phyloP scores from a whole-genome alignment of 2,888 invertebrate species.

The Euzetes globulus region DNA sequence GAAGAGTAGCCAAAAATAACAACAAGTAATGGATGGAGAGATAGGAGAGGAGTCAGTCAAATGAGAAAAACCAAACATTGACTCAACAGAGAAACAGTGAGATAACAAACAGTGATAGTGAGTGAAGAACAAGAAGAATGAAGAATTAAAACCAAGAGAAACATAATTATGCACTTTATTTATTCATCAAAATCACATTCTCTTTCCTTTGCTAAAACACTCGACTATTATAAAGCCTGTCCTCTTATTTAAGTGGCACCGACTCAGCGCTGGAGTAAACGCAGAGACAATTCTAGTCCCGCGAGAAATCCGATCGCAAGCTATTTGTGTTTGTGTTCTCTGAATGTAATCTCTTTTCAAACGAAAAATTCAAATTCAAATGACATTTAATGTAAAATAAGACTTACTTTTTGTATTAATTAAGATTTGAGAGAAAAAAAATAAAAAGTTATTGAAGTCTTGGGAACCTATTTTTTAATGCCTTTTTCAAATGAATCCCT shows the following conservation, averaged over 20 bases:
- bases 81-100: background rate
- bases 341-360: background rate
- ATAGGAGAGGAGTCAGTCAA: background rate
- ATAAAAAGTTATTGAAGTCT: background rate
- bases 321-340: background rate
- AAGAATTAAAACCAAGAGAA: background rate
- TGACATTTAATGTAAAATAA: background rate
- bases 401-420: background rate
- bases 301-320: background rate
- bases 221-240: no score
- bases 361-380: background rate
- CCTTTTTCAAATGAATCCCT: no score
- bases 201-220: background rate
- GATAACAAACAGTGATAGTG: background rate
- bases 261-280: background rate
- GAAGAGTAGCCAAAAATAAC: background rate
- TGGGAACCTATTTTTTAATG: background rate
- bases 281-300: slow-evolving; percentile 5
- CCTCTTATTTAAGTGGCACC: no score
- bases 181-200: slow-evolving; percentile 28
- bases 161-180: slow-evolving; percentile 31
- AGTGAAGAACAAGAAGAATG: background rate
- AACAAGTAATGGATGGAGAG: background rate
- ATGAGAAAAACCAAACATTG: background rate
- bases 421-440: background rate